Base-by-base conservation (phyloP, 2,888 invertebrate genomes). In the Tipula unca region DNA sequence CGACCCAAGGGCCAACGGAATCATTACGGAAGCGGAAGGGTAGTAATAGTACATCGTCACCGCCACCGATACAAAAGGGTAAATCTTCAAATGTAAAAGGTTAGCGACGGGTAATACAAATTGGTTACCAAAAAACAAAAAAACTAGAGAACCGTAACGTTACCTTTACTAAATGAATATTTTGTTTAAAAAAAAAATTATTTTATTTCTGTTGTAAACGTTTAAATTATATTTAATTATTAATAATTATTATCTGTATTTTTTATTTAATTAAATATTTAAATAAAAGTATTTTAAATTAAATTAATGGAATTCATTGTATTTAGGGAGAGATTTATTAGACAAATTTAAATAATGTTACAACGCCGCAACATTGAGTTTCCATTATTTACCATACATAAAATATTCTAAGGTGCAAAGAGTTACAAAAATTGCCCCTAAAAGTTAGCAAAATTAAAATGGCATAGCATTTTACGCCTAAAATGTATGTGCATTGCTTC, bases 1-100 rank as follows among this genome's bases (percentile, higher is more conserved):
- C 94, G 0, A 94, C 94, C 0, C 91, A 93, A 86, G 93, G 94
- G 1, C 94, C 95, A 0, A 95, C 95, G 0, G 94, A 95, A 87
- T 94, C 94, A 83, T 90, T 95, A 85, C 91, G 94, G 29, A 94
- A 94, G 88, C 91, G 94, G 20, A 94, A 94, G 89, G 93, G 93
- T 0, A 90, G 91, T 1, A 91, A 1, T 90, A 91, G 39, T 91
- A 91, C 88, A 91, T 91, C 87, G 91, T 92, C 87, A 4, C 87
- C 87, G 17, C 39, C 69, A 25, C 85, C 85, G 25, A 6, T 84
- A 8, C 87, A 87, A 86, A 85, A 86, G 35, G 87, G 87, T 1
- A 87, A 87, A 86, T 86, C 87, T 86, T 86, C 39, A 25, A 69
- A 69, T 0, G 69, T 25, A 10, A 69, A 69, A 69, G 10, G 69